Conservation (phyloP, 2,113 vertebrate species). For the Phylloscopus trochilus region DNA sequence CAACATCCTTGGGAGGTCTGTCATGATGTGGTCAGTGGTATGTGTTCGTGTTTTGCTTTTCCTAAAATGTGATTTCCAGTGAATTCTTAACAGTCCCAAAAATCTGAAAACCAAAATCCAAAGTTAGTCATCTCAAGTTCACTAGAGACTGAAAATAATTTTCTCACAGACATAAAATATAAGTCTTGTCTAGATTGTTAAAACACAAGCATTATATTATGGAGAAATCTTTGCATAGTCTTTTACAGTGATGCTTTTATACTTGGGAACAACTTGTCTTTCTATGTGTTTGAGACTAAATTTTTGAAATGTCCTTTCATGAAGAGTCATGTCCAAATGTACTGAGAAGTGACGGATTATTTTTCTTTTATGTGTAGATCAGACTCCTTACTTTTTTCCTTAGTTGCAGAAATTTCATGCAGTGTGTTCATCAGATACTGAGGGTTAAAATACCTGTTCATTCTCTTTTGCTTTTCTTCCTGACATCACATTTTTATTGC, state of each 20-base stretch:
- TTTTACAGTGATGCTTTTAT: background rate
- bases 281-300: background rate
- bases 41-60: background rate
- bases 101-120: background rate
- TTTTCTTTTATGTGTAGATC: background rate
- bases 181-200: background rate
- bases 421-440: background rate
- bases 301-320: background rate
- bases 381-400: background rate
- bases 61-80: background rate
- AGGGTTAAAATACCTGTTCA: background rate
- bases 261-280: background rate
- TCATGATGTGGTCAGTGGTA: background rate
- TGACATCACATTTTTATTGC: background rate
- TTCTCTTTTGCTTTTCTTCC: background rate
- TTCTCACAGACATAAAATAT: background rate
- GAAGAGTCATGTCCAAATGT: background rate
- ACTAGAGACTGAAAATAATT: background rate
- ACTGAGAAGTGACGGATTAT: fast-evolving
- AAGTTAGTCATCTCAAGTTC: background rate
- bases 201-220: background rate
- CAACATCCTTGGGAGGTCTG: background rate
- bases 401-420: background rate
- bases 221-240: background rate
- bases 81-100: background rate